These are phyloP conservation scores for Zoanthus sociatus DNA, from an alignment of 92 coral and sea anemone species.

Conservation along the genomic window DNA sequence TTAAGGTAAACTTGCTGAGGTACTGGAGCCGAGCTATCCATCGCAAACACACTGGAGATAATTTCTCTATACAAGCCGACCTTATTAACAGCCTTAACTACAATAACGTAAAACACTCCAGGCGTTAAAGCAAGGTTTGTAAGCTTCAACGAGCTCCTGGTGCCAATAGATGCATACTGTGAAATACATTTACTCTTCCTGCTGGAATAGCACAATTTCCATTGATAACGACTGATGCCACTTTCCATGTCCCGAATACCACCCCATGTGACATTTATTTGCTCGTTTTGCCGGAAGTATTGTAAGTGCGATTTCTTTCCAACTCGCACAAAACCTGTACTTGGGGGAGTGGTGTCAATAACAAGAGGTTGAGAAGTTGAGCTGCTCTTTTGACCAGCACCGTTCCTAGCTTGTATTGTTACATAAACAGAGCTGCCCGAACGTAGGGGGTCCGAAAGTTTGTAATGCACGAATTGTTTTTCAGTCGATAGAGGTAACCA, in stretches of 20 bases:
- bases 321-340: conserved; percentile 59
- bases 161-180: conserved; percentile 68
- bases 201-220: conserved; percentile 77
- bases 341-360: conserved; percentile 81
- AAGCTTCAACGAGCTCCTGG: conserved; percentile 49
- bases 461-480: conserved; percentile 37
- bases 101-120: conserved; percentile 67
- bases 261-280: conserved; percentile 65
- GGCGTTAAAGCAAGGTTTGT: conserved; percentile 60
- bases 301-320: conserved; percentile 44
- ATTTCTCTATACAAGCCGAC: conserved; percentile 63
- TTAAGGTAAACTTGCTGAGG: conserved; percentile 77
- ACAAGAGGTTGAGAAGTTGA: conserved; percentile 56
- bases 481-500: conserved; percentile 47
- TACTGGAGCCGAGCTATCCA: conserved; percentile 67
- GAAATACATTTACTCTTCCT: conserved; percentile 45
- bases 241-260: conserved; percentile 79
- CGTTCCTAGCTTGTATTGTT: conserved; percentile 68
- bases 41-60: conserved; percentile 48
- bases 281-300: conserved; percentile 65
- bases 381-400: conserved; percentile 65
- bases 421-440: conserved; percentile 69
- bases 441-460: conserved; percentile 59
- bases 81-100: conserved; percentile 77
- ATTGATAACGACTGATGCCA: conserved; percentile 68